A percentile compares a stretch with the other conserved stretches of the same genome.
Conservation (phyloP, 2,113 vertebrate genomes). For the Origma solitaria region DNA sequence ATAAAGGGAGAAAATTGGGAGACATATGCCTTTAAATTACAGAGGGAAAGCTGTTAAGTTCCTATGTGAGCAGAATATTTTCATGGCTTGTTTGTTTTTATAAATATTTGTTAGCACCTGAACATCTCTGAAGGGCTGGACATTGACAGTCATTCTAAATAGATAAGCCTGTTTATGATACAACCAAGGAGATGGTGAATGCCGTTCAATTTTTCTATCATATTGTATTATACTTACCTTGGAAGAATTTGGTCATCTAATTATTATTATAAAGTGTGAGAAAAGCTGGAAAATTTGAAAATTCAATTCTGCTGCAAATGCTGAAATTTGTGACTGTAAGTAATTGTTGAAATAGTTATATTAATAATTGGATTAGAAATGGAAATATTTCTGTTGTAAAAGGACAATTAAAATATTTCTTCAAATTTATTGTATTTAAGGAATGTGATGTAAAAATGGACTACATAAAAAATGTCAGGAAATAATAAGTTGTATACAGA, state of each 20-base stretch:
- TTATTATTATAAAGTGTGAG: background rate
- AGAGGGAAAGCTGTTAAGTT: background rate
- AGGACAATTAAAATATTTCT: background rate
- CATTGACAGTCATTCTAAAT: background rate
- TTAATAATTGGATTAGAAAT: background rate
- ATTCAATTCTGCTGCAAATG: background rate
- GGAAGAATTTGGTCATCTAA: background rate
- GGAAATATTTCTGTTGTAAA: background rate
- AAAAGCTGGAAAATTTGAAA: background rate
- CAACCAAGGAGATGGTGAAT: background rate
- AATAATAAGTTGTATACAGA: background rate
- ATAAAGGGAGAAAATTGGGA: background rate
- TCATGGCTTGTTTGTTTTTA: background rate
- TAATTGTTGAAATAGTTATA: background rate
- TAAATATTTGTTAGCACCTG: background rate
- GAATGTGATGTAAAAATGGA: background rate
- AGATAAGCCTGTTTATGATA: background rate
- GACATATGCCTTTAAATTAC: background rate
- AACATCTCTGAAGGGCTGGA: background rate
- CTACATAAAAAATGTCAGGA: background rate
- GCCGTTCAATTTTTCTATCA: background rate
- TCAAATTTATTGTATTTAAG: background rate
- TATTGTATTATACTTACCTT: background rate
- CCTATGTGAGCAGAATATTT: background rate
- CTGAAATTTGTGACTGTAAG: background rate